Conservation (phyloP, 64 coral and sea anemone genomes). For the Pocillopora verrucosa region DNA sequence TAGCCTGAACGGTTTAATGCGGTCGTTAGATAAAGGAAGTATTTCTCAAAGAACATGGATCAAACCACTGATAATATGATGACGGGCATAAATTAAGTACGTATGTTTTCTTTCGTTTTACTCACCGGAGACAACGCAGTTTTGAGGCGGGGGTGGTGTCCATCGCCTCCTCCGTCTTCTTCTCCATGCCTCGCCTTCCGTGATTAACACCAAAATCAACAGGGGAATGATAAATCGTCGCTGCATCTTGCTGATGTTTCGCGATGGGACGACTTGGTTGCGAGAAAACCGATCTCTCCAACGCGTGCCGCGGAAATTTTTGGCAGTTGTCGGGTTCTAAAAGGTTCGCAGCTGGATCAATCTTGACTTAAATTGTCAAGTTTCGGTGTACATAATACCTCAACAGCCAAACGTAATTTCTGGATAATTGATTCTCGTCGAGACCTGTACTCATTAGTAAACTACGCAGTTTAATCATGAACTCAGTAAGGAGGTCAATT, state of each 20-base stretch:
- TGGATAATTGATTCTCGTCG: neutral
- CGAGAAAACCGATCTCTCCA: neutral
- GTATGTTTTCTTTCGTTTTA: neutral
- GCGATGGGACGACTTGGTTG: no score
- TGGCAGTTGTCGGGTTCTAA: neutral
- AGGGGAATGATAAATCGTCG: neutral
- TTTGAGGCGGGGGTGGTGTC: conserved; percentile 13
- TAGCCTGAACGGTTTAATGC: no score
- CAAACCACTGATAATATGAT: neutral
- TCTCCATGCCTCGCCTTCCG: conserved; percentile 4
- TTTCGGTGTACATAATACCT: neutral
- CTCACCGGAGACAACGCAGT: neutral
- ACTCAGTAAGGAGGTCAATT: no score
- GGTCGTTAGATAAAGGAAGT: no score
- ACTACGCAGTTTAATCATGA: neutral
- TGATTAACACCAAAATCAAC: neutral
- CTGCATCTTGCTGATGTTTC: neutral
- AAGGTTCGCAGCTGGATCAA: neutral
- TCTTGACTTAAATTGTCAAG: neutral
- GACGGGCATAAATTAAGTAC: neutral
- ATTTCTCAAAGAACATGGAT: no score
- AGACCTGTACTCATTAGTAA: neutral
- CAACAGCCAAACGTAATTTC: neutral
- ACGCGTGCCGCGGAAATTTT: neutral
- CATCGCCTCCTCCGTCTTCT: conserved; percentile 8